These are phyloP conservation scores for Drosophila novamexicana DNA, from an alignment of 1,140 invertebrate species.

Conservation along the genomic window DNA sequence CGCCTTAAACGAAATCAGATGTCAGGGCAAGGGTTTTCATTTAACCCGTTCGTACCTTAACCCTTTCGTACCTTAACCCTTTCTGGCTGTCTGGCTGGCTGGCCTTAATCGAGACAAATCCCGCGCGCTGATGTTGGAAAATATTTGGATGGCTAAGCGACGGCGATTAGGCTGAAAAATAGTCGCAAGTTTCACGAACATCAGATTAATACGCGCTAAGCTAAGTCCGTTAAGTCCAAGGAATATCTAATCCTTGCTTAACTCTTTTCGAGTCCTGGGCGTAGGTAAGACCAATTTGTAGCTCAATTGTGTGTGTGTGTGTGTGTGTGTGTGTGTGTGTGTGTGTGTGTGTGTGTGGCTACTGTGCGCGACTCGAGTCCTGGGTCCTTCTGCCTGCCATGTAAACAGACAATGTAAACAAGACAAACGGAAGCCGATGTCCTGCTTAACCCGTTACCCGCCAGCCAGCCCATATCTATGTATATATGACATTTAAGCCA, in stretches of 20 bases:
- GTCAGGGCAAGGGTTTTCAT: slow-evolving; percentile 47
- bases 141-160: slow-evolving; percentile 78
- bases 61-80: slow-evolving; percentile 27
- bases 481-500: neutral
- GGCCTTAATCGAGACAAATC: slow-evolving; percentile 67
- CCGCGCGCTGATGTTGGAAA: slow-evolving; percentile 54
- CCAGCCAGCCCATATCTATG: neutral
- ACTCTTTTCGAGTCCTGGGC: slow-evolving; percentile 58
- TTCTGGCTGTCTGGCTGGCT: slow-evolving; percentile 19
- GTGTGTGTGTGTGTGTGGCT: slow-evolving; percentile 54
- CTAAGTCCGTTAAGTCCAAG: slow-evolving; percentile 50
- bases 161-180: slow-evolving; percentile 60
- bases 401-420: slow-evolving; percentile 81
- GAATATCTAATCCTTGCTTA: slow-evolving; percentile 71
- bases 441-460: slow-evolving; percentile 64
- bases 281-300: slow-evolving; percentile 69
- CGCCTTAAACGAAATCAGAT: slow-evolving; percentile 61
- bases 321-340: slow-evolving; percentile 31
- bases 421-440: slow-evolving; percentile 56
- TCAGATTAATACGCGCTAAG: slow-evolving; percentile 78
- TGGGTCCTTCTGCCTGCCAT: slow-evolving; percentile 9
- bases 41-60: slow-evolving; percentile 26
- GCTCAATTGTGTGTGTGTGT: slow-evolving; percentile 36
- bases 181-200: slow-evolving; percentile 52
- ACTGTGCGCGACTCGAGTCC: slow-evolving; percentile 39